Conservation (phyloP, 2,797 vertebrate genomes). For the Rhinichthys osculus region DNA sequence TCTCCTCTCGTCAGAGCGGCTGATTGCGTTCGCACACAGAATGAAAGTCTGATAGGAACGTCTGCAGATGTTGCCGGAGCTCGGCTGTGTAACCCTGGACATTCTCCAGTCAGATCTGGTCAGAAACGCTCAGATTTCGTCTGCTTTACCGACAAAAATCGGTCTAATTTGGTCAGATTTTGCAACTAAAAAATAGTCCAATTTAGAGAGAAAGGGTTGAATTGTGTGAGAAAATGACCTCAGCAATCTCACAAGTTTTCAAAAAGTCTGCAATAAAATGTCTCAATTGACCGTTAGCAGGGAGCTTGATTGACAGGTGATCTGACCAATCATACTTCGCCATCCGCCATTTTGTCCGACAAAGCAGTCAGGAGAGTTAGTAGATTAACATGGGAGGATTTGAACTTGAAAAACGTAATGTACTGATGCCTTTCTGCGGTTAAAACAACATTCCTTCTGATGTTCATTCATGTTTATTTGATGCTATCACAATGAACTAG, state of each 20-base stretch:
- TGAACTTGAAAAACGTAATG: too few relatives aligned
- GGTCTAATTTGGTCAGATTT: background rate
- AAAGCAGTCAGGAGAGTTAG: too few relatives aligned
- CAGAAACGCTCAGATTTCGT: background rate
- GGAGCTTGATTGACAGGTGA: too few relatives aligned
- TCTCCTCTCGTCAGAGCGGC: background rate
- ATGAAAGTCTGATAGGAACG: background rate
- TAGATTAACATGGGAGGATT: too few relatives aligned
- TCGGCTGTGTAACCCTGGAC: conserved; percentile 28
- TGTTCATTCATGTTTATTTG: too few relatives aligned
- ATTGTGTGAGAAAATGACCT: background rate
- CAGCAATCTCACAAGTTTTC: too few relatives aligned
- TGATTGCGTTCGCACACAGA: background rate
- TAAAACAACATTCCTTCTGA: too few relatives aligned
- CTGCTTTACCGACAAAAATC: background rate
- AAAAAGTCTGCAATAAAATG: background rate
- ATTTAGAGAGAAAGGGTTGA: background rate
- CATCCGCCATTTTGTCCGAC: too few relatives aligned
- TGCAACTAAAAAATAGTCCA: too few relatives aligned
- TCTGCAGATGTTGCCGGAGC: conserved; percentile 35
- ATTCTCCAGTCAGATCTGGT: background rate
- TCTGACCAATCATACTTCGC: too few relatives aligned
- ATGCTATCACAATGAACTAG: too few relatives aligned
- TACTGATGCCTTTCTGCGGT: too few relatives aligned
- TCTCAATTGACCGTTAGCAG: background rate